Percentiles rank a stretch among this genome's conserved stretches.
These are phyloP conservation scores for Agrochola lychnidis DNA, from an alignment of 2,888 invertebrate species.

Conservation along the genomic window DNA sequence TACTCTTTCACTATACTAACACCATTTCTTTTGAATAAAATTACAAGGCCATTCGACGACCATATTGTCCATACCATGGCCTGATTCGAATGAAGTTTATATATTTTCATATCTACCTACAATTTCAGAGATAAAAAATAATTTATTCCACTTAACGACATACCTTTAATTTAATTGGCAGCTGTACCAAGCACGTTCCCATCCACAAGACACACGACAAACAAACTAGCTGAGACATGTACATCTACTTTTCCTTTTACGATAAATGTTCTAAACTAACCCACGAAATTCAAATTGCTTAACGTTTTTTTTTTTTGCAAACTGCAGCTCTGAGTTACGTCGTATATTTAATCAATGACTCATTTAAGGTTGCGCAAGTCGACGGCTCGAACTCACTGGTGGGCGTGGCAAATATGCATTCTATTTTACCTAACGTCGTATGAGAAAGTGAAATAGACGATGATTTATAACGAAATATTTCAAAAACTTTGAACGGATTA, in stretches of 20 bases:
- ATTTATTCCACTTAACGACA: conserved; percentile 44
- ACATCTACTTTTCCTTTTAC: conserved; percentile 29
- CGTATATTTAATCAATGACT: background rate
- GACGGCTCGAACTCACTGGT: background rate
- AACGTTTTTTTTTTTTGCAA: background rate
- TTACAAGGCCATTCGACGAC: background rate
- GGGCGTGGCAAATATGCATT: background rate
- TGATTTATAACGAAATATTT: background rate
- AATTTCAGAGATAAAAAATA: conserved; percentile 44
- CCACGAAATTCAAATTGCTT: background rate
- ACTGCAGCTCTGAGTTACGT: no score
- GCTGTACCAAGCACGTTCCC: conserved; percentile 36
- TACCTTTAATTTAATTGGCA: conserved; percentile 26
- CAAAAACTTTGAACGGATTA: background rate
- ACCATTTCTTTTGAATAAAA: background rate
- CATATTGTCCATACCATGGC: conserved; percentile 13
- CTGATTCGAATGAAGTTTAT: conserved; percentile 18
- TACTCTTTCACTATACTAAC: background rate
- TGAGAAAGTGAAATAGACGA: background rate
- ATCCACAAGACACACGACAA: conserved; percentile 35
- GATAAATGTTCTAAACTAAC: background rate
- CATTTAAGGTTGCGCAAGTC: background rate
- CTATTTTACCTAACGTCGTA: background rate
- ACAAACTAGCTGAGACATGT: conserved; percentile 29
- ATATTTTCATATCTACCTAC: conserved; percentile 33